phyloP scores from a whole-genome alignment of 1,140 invertebrate genomes.

The Diprion similis region DNA sequence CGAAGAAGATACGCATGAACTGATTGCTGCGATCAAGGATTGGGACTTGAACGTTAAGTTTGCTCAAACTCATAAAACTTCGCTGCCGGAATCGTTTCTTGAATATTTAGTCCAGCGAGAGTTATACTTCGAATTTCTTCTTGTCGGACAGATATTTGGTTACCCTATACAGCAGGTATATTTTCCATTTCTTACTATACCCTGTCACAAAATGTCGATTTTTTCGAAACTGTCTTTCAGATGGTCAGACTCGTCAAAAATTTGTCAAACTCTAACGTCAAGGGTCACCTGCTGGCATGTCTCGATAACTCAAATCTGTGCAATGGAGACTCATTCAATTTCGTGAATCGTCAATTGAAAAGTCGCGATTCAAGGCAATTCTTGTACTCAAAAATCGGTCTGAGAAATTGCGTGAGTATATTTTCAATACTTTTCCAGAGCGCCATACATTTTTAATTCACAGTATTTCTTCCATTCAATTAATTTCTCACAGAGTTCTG shows the following conservation, averaged over 20 bases:
- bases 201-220: not conserved
- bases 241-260: constrained; percentile 35
- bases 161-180: constrained; percentile 67
- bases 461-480: too few species aligned
- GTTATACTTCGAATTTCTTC: constrained; percentile 70
- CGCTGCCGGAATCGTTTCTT: constrained; percentile 64
- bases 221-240: constrained; percentile 21
- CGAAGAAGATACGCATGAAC: constrained; percentile 40
- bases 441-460: not conserved
- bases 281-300: constrained; percentile 47
- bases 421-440: constrained; percentile 23
- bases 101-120: constrained; percentile 63
- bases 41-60: constrained; percentile 69
- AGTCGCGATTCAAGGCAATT: constrained; percentile 27
- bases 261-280: constrained; percentile 44
- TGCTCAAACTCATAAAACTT: constrained; percentile 62
- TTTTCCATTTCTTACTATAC: constrained; percentile 14
- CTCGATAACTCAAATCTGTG: constrained; percentile 39
- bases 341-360: constrained; percentile 22
- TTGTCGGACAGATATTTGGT: constrained; percentile 68
- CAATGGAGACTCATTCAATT: constrained; percentile 14
- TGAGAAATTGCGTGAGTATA: constrained; percentile 23
- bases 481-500: not conserved
- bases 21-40: constrained; percentile 49
- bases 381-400: constrained; percentile 29